Base-by-base conservation (phyloP, 2,113 vertebrate species). In the Tragulus kanchil region DNA sequence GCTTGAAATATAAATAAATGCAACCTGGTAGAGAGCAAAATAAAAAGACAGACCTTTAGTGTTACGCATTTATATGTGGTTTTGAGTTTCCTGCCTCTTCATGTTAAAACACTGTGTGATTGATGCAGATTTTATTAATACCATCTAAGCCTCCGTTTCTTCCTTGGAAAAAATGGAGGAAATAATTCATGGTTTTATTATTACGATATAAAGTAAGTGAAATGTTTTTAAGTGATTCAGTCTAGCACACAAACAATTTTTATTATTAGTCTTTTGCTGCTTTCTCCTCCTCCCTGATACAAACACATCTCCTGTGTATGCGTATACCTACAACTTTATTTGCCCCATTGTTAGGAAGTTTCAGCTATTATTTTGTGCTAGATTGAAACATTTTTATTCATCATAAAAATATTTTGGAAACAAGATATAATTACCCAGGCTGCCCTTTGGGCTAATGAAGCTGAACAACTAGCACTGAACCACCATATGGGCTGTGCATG, bases 341-440 rank as follows among this genome's bases (percentile, higher is more conserved):
- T 78, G 15, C 11, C 19, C 90, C 5, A 8, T 31, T 83, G 28
- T 83, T 95, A 88, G 45, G 31, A 97, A 95, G 19, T 96, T 96
- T 78, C 50, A 67, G 19, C 64, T 88, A 28, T 94, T 91, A 97
- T 92, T 97, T 78, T 96, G 1, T 15, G 6, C 1, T 1, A 90
- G 59, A 95, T 45, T 83, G 65, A 97, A 54, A 93, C 77, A 59
- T 89, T 67, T 97, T 97, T 95, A 16, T 92, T 67, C 26, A 73
- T 84, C 85, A 65, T 92, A 96, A 85, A 94, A 79, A 95, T 98
- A 96, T 36, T 96, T 97, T 88, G 94, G 54, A 52, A 89, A 59
- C 16, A 93, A 97, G 73, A 88, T 88, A 90, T 52, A 97, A 98
- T 98, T 98, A 98, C 26, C 94, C 65, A 97, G 64, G 11, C 71